These are phyloP conservation scores for Seira sanloemensis DNA, from an alignment of 2,888 invertebrate species.

Conservation along the genomic window DNA sequence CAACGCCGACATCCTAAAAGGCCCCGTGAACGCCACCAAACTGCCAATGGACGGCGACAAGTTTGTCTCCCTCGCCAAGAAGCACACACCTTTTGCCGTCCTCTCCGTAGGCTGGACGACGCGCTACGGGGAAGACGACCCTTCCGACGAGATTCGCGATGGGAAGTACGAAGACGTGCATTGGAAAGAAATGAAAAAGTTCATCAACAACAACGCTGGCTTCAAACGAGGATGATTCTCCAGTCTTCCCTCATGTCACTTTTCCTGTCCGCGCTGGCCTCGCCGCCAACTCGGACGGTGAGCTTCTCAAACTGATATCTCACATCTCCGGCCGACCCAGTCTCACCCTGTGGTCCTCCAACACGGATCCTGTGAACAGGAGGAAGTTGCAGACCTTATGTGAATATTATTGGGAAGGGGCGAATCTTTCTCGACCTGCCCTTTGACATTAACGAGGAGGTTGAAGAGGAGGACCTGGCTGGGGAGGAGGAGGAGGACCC, in stretches of 20 bases:
- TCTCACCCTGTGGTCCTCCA: constrained; percentile 87
- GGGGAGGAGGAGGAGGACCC: too few species aligned
- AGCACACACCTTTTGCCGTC: constrained; percentile 81
- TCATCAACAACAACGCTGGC: constrained; percentile 66
- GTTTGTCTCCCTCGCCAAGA: constrained; percentile 79
- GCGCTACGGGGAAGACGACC: constrained; percentile 77
- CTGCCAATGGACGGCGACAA: constrained; percentile 81
- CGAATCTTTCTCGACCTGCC: constrained; percentile 89
- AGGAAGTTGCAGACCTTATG: constrained; percentile 82
- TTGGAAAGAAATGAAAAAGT: constrained; percentile 83
- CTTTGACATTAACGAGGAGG: constrained; percentile 76
- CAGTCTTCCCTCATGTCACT: constrained; percentile 78
- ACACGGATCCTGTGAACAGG: constrained; percentile 82
- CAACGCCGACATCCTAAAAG: constrained; percentile 90
- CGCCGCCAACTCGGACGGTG: constrained; percentile 82
- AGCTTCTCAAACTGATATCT: constrained; percentile 80
- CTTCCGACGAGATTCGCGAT: constrained; percentile 42
- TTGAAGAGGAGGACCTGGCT: background rate
- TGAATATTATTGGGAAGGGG: constrained; percentile 81
- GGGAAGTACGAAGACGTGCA: constrained; percentile 76
- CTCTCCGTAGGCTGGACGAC: constrained; percentile 94
- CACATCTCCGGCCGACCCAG: constrained; percentile 79
- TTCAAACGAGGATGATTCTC: too few species aligned
- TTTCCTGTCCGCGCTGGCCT: constrained; percentile 86
- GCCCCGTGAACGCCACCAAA: constrained; percentile 81